Evolutionary conservation across 1,140 invertebrate species (phyloP), one percentile per base, ranked within the genome.

Genomic region (Planococcus citri): DNA sequence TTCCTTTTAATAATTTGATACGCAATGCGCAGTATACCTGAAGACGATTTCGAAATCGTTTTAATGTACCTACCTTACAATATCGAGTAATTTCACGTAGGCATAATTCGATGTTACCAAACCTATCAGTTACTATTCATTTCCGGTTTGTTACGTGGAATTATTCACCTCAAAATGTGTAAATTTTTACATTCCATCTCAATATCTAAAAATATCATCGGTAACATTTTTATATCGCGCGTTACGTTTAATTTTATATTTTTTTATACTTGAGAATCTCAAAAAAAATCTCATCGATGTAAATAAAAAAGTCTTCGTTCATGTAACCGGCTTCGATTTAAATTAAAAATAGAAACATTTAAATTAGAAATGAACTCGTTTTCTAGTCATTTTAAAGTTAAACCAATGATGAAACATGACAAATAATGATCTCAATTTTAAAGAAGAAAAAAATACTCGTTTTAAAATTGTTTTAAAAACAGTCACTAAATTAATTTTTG

Each of bases 361-460:
- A 14, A 51, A 51, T n/a, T 12, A 51, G 3, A 14, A 4, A 20
- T 51, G 17, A 51, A 17, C 3, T 51, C 41, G 41, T 51, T 51
- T 51, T 51, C 41, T 51, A 51, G 41, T 51, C 41, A 51, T 51
- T 51, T n/a, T 51, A 51, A 51, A 51, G 24, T 64, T 64, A 64
- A 64, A 64, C 22, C 20, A 64, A 6, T 24, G 9, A 17, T 64
- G 17, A 64, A 8, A 58, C 25, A 25, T 64, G 21, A 64, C 21
- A 64, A 64, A 25, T 64, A 25, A 64, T 64, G 25, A 64, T 64
- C 60, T 64, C 60, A 24, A 4, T 60, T 64, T 64, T 14, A 25
- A 25, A 64, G 10, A 64, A 64, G 6, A 51, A 51, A 51, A 20
- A 4, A 51, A 51, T 51, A 51, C n/a, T 51, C 41, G 12, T 33